These are phyloP conservation scores for Formica aserva DNA, from an alignment of 2,888 invertebrate genomes.

Conservation along the genomic window DNA sequence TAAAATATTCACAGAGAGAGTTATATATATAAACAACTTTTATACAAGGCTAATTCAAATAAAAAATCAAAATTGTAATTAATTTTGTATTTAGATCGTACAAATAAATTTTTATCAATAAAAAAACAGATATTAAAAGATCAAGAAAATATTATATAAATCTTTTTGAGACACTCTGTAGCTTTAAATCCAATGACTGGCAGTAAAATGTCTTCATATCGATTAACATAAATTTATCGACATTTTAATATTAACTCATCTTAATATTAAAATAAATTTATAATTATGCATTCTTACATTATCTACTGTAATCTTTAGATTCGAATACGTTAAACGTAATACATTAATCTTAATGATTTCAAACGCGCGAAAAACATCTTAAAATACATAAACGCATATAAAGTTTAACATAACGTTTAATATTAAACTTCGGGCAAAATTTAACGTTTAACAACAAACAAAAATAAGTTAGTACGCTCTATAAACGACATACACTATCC, in stretches of 20 bases:
- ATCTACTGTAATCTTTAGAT: slow-evolving; percentile 4
- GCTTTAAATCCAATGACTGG: slow-evolving; percentile 9
- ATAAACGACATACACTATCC: slow-evolving; percentile 30
- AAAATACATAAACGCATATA: slow-evolving; percentile 31
- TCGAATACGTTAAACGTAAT: slow-evolving; percentile 25
- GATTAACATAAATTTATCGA: slow-evolving; percentile 30
- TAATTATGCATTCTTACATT: slow-evolving; percentile 17
- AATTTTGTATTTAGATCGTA: not conserved
- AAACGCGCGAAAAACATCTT: slow-evolving; percentile 27
- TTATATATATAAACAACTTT: not conserved
- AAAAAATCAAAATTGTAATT: not conserved
- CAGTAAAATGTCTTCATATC: not conserved
- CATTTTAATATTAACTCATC: not conserved
- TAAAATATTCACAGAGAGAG: not conserved
- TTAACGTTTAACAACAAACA: slow-evolving; percentile 22
- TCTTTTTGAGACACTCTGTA: slow-evolving; percentile 14
- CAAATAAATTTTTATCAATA: not conserved
- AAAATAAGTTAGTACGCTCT: slow-evolving; percentile 32
- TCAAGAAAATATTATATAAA: slow-evolving; percentile 2
- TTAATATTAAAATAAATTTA: slow-evolving; percentile 26
- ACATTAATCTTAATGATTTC: slow-evolving; percentile 3
- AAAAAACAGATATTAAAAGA: not conserved
- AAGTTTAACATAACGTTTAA: slow-evolving; percentile 3
- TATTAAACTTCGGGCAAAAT: slow-evolving; percentile 14
- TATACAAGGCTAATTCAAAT: not conserved